A percentile compares a stretch with the other conserved stretches of the same genome.
Evolutionary conservation across 2,888 invertebrate species (phyloP).

Genomic region (Taphrorychus bicolor): DNA sequence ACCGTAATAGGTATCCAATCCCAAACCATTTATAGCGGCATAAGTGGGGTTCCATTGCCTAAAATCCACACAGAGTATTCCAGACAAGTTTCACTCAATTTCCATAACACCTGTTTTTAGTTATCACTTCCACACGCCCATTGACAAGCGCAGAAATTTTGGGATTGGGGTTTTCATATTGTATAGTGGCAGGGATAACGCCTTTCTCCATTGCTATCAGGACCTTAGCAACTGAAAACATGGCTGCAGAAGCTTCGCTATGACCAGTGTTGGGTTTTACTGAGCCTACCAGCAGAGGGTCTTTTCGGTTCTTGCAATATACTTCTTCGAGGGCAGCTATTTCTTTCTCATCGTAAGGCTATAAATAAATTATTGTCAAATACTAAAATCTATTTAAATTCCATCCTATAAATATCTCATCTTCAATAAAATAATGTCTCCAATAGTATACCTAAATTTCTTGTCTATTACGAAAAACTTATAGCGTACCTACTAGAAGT

Average conservation of each 20-base stretch:
- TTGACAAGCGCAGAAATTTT: slow-evolving; percentile 87
- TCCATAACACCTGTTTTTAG: slow-evolving; percentile 66
- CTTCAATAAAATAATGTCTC: no score
- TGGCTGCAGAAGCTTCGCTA: slow-evolving; percentile 88
- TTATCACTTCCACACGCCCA: slow-evolving; percentile 82
- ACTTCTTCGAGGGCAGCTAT: slow-evolving; percentile 89
- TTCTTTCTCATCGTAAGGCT: slow-evolving; percentile 70
- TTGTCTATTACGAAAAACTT: no score
- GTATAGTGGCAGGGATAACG: slow-evolving; percentile 88
- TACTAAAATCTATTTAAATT: no score
- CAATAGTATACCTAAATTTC: no score
- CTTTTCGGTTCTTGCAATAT: slow-evolving; percentile 81
- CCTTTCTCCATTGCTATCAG: slow-evolving; percentile 91
- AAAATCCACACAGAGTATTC: not conserved
- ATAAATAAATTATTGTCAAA: no score
- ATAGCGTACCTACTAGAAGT: no score
- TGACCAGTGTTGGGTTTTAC: slow-evolving; percentile 99
- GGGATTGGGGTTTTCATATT: slow-evolving; percentile 86
- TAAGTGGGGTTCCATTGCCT: slow-evolving; percentile 83
- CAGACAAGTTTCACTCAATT: not conserved
- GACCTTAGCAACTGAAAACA: slow-evolving; percentile 89
- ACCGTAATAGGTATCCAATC: slow-evolving; percentile 96
- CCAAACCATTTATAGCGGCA: slow-evolving; percentile 94
- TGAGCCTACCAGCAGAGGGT: slow-evolving; percentile 88
- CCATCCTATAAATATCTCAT: no score